Conservation (phyloP, 2,888 invertebrate genomes). For the Beris chalybata region DNA sequence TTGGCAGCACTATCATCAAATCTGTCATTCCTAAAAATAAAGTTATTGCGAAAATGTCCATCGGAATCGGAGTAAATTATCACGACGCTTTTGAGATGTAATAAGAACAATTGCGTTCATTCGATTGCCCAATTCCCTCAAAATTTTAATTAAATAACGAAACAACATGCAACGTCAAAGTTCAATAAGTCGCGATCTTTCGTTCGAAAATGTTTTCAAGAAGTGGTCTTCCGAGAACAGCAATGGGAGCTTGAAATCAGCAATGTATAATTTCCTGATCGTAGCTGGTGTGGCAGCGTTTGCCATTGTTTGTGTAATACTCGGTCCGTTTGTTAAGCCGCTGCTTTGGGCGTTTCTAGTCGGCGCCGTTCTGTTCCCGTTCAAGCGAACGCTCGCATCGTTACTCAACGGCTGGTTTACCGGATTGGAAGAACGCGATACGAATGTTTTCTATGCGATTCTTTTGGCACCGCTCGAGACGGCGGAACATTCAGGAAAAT, state of each 20-base stretch:
- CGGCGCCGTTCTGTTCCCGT: constrained; percentile 96
- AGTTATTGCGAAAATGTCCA: constrained; percentile 12
- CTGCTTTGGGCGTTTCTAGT: constrained; percentile 94
- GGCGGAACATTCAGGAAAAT: constrained; percentile 73
- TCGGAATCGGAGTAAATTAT: constrained; percentile 14
- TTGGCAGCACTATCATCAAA: background rate
- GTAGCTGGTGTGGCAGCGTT: constrained; percentile 52
- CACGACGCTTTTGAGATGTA: constrained; percentile 13
- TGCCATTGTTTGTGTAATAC: constrained; percentile 74
- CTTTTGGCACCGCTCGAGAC: constrained; percentile 73
- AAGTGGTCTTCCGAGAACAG: constrained; percentile 52
- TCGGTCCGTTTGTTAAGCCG: constrained; percentile 91
- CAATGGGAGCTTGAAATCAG: constrained; percentile 53
- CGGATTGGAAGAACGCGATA: constrained; percentile 66
- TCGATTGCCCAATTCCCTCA: no score
- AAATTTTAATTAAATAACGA: no score
- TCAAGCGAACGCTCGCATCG: constrained; percentile 80
- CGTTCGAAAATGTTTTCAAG: constrained; percentile 54
- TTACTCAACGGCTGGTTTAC: constrained; percentile 79
- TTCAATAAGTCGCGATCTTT: constrained; percentile 51
- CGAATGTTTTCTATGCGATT: constrained; percentile 64
- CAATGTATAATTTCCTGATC: constrained; percentile 55
- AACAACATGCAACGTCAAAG: constrained; percentile 45
- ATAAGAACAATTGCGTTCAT: background rate
- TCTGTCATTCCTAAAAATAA: constrained; percentile 36